Conservation (phyloP, 2,113 vertebrate species). For the Caranx ignobilis region DNA sequence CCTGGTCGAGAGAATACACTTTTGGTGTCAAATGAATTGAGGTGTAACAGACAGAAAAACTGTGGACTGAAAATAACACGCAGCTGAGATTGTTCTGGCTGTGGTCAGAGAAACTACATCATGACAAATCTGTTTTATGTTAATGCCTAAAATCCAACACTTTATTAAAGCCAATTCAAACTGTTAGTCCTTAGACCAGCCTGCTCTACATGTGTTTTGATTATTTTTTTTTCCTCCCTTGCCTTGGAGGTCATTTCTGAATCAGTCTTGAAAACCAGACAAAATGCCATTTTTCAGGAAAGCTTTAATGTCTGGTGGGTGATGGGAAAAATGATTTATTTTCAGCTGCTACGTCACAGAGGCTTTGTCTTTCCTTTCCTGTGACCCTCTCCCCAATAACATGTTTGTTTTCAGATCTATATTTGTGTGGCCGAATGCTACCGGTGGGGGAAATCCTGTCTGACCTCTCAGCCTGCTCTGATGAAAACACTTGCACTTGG, state of each 20-base stretch:
- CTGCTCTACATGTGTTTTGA: slow-evolving; percentile 3
- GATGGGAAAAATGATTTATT: slow-evolving; percentile 68
- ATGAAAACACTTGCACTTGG: slow-evolving; percentile 59
- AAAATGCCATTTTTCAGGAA: slow-evolving; percentile 56
- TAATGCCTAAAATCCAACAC: not conserved
- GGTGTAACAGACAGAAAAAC: not conserved
- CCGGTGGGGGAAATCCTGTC: slow-evolving; percentile 76
- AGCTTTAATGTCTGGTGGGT: slow-evolving; percentile 51
- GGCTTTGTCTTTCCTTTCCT: slow-evolving; percentile 75
- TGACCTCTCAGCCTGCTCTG: slow-evolving; percentile 57
- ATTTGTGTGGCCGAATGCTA: slow-evolving; percentile 69
- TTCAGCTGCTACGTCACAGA: slow-evolving; percentile 65
- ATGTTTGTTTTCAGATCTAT: slow-evolving; percentile 75
- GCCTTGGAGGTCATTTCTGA: slow-evolving; percentile 18
- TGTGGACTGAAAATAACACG: not conserved
- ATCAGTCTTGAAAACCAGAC: slow-evolving; percentile 49
- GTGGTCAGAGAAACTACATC: not conserved
- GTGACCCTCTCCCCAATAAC: slow-evolving; percentile 66
- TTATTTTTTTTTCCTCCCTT: not conserved
- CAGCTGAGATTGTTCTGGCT: not conserved
- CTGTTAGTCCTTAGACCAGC: not conserved
- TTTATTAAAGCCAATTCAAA: not conserved
- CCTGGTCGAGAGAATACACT: not conserved
- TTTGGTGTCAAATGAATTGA: not conserved
- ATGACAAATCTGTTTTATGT: not conserved